phyloP scores from a whole-genome alignment of 2,797 vertebrate genomes.

The Lagocephalus sceleratus region DNA sequence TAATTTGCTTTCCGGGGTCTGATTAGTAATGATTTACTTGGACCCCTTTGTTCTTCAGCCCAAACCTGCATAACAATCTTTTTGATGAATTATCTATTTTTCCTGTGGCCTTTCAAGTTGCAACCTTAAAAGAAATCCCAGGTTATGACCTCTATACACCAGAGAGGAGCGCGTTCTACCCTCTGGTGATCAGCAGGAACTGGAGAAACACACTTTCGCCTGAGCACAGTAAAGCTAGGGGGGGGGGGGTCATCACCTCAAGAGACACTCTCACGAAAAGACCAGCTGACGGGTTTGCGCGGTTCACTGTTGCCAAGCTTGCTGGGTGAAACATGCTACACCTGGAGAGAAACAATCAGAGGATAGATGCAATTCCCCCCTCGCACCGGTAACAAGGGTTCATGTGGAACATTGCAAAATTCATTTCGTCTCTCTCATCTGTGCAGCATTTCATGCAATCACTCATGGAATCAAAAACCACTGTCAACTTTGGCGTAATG shows the following conservation, averaged over 20 bases:
- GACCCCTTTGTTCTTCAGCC: slow-evolving; percentile 53
- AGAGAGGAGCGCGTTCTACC: slow-evolving; percentile 25
- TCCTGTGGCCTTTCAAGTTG: slow-evolving; percentile 41
- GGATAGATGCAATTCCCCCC: neutral
- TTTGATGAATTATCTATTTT: slow-evolving; percentile 44
- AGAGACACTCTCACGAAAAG: slow-evolving; percentile 35
- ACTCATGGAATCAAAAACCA: too few species aligned
- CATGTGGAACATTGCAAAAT: too few species aligned
- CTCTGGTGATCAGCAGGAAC: slow-evolving; percentile 43
- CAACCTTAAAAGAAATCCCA: slow-evolving; percentile 40
- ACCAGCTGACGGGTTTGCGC: slow-evolving; percentile 7
- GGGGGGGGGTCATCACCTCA: slow-evolving; percentile 58
- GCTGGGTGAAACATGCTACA: neutral
- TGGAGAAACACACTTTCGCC: slow-evolving; percentile 57
- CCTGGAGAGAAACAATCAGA: too few species aligned
- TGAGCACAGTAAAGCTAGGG: slow-evolving; percentile 54
- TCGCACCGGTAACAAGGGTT: too few species aligned
- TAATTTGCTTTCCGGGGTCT: slow-evolving; percentile 64
- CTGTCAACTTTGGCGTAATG: too few species aligned
- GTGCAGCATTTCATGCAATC: too few species aligned
- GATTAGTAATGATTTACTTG: slow-evolving; percentile 74
- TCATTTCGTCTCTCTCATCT: too few species aligned
- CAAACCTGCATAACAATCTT: slow-evolving; percentile 40
- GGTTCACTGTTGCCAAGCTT: neutral
- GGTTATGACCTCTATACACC: slow-evolving; percentile 42